Evolutionary conservation across 2,113 vertebrate species (phyloP).

Genomic region (Trichechus manatus): DNA sequence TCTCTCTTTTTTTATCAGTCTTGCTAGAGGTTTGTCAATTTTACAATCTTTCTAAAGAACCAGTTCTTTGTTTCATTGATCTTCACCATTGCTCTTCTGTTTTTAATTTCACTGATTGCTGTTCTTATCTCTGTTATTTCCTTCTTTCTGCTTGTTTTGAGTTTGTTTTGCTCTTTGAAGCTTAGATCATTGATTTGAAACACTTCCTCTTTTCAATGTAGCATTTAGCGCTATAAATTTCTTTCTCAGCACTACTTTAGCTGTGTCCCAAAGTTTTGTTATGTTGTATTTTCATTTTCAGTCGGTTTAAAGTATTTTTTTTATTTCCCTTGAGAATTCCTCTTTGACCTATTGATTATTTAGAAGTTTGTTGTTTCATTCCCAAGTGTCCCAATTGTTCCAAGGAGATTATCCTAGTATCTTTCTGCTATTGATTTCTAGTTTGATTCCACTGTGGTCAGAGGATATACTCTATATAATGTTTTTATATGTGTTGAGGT

Average conservation of each 20-base stretch:
- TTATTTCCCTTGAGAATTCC: background rate
- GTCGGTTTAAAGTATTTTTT: background rate
- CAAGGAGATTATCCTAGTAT: background rate
- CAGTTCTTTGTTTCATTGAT: background rate
- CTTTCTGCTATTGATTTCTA: conserved; percentile 24
- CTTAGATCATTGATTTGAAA: background rate
- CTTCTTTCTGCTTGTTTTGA: background rate
- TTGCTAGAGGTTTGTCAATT: background rate
- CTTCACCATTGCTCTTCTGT: background rate
- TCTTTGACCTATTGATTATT: conserved; percentile 4
- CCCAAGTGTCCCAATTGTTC: background rate
- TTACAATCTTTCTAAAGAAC: background rate
- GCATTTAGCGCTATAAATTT: background rate
- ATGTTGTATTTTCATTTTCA: background rate
- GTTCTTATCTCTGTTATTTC: background rate
- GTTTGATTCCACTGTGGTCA: background rate
- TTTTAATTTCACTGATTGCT: background rate
- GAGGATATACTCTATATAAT: background rate
- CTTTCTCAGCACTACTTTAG: background rate
- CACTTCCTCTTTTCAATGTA: background rate
- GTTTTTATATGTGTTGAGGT: background rate
- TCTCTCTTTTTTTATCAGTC: background rate
- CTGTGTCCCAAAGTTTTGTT: background rate
- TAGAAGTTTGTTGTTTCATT: background rate
- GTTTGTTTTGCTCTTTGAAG: background rate